Percentiles rank a stretch among this genome's conserved stretches.
phyloP scores from a whole-genome alignment of 2,113 vertebrate genomes.

The Sitta europaea region DNA sequence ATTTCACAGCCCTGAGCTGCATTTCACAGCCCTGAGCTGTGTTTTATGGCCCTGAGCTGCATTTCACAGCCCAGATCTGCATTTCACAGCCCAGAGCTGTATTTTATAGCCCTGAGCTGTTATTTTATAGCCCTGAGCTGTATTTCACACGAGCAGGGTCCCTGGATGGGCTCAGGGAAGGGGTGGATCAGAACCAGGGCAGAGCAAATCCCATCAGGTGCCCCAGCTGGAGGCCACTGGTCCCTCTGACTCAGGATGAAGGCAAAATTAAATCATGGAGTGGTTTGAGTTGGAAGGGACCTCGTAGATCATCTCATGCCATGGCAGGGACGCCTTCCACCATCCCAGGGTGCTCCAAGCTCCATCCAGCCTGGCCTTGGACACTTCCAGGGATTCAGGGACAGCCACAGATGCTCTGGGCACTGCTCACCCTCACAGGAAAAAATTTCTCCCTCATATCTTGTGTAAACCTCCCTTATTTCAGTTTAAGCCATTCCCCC shows the following conservation, averaged over 20 bases:
- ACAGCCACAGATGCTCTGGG: not conserved
- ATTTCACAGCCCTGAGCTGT: not conserved
- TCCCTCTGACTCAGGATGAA: not conserved
- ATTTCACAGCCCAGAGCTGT: too few species aligned
- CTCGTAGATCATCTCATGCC: rapidly evolving
- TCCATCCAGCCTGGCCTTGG: rapidly evolving
- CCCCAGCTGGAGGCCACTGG: not conserved
- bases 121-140: too few species aligned
- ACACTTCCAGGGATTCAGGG: not conserved
- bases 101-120: too few species aligned
- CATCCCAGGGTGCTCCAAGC: rapidly evolving
- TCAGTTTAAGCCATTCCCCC: not conserved
- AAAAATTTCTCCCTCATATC: too few species aligned
- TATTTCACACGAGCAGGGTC: too few species aligned
- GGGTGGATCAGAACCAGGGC: not conserved
- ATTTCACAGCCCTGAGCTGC: not conserved
- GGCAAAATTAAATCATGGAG: not conserved
- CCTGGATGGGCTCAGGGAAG: too few species aligned
- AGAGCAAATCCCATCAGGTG: not conserved
- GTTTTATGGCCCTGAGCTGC: rapidly evolving
- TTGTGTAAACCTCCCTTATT: not conserved
- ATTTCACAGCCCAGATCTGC: not conserved
- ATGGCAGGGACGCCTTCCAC: not conserved
- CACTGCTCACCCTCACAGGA: not conserved
- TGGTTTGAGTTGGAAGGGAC: not conserved